A percentile compares a stretch with the other conserved stretches of the same genome.
Conservation (phyloP, 1,140 invertebrate genomes). For the Xylocopa sonorina region DNA sequence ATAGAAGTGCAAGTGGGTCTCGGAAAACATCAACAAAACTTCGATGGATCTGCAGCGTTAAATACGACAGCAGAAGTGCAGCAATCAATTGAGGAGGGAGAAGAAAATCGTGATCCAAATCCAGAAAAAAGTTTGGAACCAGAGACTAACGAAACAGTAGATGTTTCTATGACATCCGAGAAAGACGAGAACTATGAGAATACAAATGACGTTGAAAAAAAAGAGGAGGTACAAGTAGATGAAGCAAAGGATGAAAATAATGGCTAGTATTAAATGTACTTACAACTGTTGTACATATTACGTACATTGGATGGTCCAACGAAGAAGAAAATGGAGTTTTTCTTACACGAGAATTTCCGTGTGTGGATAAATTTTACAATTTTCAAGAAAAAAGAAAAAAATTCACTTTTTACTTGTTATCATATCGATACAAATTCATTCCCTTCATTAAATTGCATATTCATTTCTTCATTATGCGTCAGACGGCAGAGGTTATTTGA, state of each 20-base stretch:
- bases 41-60: conserved; percentile 56
- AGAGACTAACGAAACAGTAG: conserved; percentile 45
- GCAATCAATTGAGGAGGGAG: conserved; percentile 69
- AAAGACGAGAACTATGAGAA: conserved; percentile 67
- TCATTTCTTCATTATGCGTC: conserved; percentile 34
- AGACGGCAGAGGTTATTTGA: not conserved
- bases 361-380: conserved; percentile 38
- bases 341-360: conserved; percentile 33
- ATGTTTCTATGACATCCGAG: conserved; percentile 54
- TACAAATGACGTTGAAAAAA: conserved; percentile 59
- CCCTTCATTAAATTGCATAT: conserved; percentile 19
- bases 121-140: conserved; percentile 73
- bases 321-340: conserved; percentile 43
- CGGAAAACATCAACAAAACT: conserved; percentile 72
- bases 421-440: conserved; percentile 35
- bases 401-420: conserved; percentile 44
- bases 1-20: conserved; percentile 76
- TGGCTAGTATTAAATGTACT: conserved; percentile 74
- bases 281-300: conserved; percentile 71
- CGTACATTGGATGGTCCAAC: conserved; percentile 56
- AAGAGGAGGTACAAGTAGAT: conserved; percentile 62
- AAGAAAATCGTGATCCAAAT: conserved; percentile 80
- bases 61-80: conserved; percentile 55
- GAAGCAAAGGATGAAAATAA: conserved; percentile 70
- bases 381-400: conserved; percentile 12